A percentile compares a stretch with the other conserved stretches of the same genome.
These are phyloP conservation scores for Cremastinae sp. DNA, from an alignment of 2,888 invertebrate genomes.

Conservation along the genomic window DNA sequence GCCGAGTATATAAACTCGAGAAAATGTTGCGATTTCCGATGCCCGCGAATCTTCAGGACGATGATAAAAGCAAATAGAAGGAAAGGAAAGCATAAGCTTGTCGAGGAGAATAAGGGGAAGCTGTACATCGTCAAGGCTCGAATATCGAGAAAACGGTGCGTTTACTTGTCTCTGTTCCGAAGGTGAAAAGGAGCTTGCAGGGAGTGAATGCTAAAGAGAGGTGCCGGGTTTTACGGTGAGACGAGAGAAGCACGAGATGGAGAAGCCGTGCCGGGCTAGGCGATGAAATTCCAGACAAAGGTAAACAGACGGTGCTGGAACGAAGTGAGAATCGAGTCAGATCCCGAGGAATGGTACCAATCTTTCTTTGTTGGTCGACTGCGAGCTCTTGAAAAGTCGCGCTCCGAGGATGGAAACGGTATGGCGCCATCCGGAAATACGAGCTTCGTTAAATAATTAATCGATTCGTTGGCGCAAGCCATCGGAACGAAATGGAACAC, in stretches of 20 bases:
- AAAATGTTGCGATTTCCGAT: slow-evolving; percentile 46
- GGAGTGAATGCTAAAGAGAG: slow-evolving; percentile 34
- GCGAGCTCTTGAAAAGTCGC: slow-evolving; percentile 34
- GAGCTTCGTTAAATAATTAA: slow-evolving; percentile 70
- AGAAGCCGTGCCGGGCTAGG: slow-evolving; percentile 9
- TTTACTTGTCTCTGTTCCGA: slow-evolving; percentile 17
- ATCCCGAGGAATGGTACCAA: slow-evolving; percentile 44
- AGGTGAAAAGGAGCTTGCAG: slow-evolving; percentile 37
- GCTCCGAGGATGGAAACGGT: slow-evolving; percentile 25
- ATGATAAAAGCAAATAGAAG: slow-evolving; percentile 42
- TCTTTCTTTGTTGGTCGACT: slow-evolving; percentile 41
- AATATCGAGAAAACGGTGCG: slow-evolving; percentile 14
- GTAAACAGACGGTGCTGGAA: slow-evolving; percentile 60
- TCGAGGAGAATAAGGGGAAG: slow-evolving; percentile 29
- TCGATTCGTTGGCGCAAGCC: slow-evolving; percentile 65
- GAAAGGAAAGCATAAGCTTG: slow-evolving; percentile 35
- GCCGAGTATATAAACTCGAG: slow-evolving; percentile 25
- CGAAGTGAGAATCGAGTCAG: slow-evolving; percentile 61
- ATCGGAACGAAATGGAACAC: slow-evolving; percentile 63
- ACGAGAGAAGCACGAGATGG: slow-evolving; percentile 50
- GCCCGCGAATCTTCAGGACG: slow-evolving; percentile 28
- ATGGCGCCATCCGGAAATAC: slow-evolving; percentile 61
- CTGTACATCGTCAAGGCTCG: slow-evolving; percentile 17
- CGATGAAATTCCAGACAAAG: slow-evolving; percentile 61
- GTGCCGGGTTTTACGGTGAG: slow-evolving; percentile 41